These are phyloP conservation scores for Allobates femoralis DNA, from an alignment of 2,797 vertebrate species.

Conservation along the genomic window DNA sequence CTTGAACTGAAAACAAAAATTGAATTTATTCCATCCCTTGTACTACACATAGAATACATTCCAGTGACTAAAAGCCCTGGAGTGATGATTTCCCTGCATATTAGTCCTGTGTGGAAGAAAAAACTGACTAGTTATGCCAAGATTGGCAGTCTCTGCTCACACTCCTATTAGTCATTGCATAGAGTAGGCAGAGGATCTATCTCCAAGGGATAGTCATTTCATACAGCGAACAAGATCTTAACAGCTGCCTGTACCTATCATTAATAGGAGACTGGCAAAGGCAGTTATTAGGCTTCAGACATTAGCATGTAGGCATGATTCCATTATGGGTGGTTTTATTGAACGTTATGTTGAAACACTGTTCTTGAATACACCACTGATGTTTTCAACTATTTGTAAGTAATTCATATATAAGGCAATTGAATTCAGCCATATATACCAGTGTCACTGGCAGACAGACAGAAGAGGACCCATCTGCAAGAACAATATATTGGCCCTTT, in stretches of 20 bases:
- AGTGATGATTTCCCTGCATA: constrained; percentile 45
- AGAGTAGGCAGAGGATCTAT: constrained; percentile 35
- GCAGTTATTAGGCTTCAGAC: constrained; percentile 16
- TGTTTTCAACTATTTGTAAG: not conserved
- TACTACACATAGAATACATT: constrained; percentile 46
- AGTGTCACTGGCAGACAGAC: too few relatives aligned
- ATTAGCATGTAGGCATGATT: not conserved
- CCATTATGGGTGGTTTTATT: constrained; percentile 13
- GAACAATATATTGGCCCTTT: too few relatives aligned
- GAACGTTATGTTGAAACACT: not conserved
- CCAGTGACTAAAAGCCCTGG: constrained; percentile 44
- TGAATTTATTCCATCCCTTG: constrained; percentile 42
- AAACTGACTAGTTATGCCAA: constrained; percentile 20
- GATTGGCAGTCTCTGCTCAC: constrained; percentile 37
- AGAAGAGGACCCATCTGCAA: too few relatives aligned
- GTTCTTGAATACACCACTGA: constrained; percentile 15
- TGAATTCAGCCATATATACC: not conserved
- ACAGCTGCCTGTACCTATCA: constrained; percentile 31
- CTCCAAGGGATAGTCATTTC: constrained; percentile 48
- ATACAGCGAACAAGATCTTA: constrained; percentile 33
- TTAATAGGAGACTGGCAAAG: constrained; percentile 13
- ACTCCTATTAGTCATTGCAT: constrained; percentile 50
- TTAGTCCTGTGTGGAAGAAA: constrained; percentile 24
- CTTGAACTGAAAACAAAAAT: constrained; percentile 45
- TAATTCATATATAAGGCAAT: not conserved